phyloP scores from a whole-genome alignment of 2,113 vertebrate genomes.

The Pao palembangensis region DNA sequence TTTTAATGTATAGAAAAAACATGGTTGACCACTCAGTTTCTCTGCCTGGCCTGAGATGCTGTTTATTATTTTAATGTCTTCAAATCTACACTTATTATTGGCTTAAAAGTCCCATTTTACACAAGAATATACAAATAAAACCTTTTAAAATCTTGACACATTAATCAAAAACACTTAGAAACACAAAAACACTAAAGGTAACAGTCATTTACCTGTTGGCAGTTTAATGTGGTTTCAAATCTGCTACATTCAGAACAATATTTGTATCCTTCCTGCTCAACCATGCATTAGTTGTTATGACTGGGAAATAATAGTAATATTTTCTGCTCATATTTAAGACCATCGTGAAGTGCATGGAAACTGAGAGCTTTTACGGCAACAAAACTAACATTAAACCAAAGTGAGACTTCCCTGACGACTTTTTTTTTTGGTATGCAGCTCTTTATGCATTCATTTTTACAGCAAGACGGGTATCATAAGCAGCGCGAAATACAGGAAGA shows the following conservation, averaged over 20 bases:
- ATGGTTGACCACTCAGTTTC: not conserved
- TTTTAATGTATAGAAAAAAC: not conserved
- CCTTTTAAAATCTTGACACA: not conserved
- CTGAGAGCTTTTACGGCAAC: not conserved
- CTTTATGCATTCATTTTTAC: not conserved
- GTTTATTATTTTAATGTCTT: not conserved
- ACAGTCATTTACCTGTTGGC: conserved; percentile 5
- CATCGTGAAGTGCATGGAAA: conserved; percentile 17
- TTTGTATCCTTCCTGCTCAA: not conserved
- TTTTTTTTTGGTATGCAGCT: conserved; percentile 1
- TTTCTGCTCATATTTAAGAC: conserved; percentile 19
- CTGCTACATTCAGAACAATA: conserved; percentile 27
- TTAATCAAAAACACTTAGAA: too few relatives aligned
- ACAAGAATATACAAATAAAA: conserved; percentile 3
- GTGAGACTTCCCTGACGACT: not conserved
- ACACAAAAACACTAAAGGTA: too few relatives aligned
- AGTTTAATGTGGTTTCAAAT: not conserved
- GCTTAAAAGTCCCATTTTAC: conserved; percentile 17
- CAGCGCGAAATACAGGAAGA: not conserved
- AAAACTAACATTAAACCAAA: not conserved
- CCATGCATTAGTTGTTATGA: not conserved
- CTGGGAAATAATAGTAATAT: too few relatives aligned
- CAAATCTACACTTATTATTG: not conserved
- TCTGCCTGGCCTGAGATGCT: not conserved
- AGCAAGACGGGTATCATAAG: not conserved